Evolutionary conservation across 2,113 vertebrate species (phyloP).

Genomic region (Xiphias gladius): DNA sequence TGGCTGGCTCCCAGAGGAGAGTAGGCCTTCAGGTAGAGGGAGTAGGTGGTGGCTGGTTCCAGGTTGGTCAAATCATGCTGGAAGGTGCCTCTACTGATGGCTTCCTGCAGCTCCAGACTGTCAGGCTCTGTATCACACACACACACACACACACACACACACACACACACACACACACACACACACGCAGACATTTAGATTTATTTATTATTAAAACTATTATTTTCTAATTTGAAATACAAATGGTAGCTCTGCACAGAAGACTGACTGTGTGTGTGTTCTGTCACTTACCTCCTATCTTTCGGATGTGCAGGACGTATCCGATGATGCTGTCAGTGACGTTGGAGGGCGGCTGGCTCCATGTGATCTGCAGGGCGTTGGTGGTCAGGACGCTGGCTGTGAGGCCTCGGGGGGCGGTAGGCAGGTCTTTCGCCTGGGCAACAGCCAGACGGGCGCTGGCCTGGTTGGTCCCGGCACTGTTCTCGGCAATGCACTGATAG

Average conservation of each 20-base stretch:
- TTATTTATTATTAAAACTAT: background rate
- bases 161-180: background rate
- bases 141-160: background rate
- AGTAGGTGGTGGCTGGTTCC: conserved; percentile 83
- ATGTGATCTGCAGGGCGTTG: conserved; percentile 75
- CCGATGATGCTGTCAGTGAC: conserved; percentile 80
- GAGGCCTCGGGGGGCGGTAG: conserved; percentile 67
- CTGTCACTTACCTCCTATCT: conserved; percentile 75
- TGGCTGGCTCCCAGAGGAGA: conserved; percentile 84
- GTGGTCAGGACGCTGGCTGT: conserved; percentile 65
- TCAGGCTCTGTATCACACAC: conserved; percentile 78
- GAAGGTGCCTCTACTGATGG: conserved; percentile 84
- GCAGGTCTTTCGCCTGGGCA: conserved; percentile 69
- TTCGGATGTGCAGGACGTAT: conserved; percentile 84
- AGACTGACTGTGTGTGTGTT: background rate
- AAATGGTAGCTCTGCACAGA: background rate
- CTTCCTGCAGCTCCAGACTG: conserved; percentile 85
- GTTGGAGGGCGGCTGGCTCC: conserved; percentile 66
- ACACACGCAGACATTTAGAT: background rate
- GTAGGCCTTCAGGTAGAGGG: conserved; percentile 82
- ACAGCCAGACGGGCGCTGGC: conserved; percentile 85
- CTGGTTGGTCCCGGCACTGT: conserved; percentile 85
- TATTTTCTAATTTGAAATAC: background rate
- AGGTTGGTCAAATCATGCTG: conserved; percentile 82
- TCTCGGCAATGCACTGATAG: conserved; percentile 86